Conservation (phyloP, 2,888 invertebrate genomes). For the Lasioglossum leucozonium region DNA sequence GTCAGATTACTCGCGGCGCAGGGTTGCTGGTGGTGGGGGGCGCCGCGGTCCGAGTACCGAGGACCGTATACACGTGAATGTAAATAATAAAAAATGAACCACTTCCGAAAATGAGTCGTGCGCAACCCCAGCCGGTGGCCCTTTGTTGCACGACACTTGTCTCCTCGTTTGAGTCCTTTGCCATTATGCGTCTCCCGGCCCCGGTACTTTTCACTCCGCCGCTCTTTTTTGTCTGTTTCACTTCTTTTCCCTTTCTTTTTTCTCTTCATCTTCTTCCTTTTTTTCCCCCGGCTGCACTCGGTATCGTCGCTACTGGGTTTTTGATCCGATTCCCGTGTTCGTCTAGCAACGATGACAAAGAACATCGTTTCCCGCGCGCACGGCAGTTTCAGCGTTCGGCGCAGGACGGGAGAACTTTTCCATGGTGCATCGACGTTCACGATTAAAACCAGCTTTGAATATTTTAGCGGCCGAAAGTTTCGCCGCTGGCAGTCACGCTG, state of each 20-base stretch:
- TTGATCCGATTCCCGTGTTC: conserved; percentile 36
- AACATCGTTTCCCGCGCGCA: neutral
- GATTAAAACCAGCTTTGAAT: neutral
- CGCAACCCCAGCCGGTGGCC: conserved; percentile 61
- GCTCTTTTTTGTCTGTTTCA: conserved; percentile 15
- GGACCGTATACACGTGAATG: conserved; percentile 35
- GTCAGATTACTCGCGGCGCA: conserved; percentile 17
- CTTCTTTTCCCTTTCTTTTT: neutral
- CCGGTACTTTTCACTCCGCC: conserved; percentile 31
- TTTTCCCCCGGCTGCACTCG: neutral
- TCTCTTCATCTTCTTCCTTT: neutral
- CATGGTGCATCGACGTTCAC: neutral
- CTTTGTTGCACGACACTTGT: conserved; percentile 73
- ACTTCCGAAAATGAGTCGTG: conserved; percentile 75
- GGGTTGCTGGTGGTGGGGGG: neutral
- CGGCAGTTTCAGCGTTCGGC: neutral
- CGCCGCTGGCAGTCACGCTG: neutral
- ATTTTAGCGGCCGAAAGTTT: neutral
- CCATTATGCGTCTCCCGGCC: conserved; percentile 51
- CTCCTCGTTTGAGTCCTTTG: conserved; percentile 67
- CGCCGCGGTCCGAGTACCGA: conserved; percentile 18
- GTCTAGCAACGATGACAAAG: neutral
- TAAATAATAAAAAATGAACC: conserved; percentile 76
- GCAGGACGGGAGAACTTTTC: neutral
- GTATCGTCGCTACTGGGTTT: conserved; percentile 35